Percentiles rank a stretch among this genome's conserved stretches.
These are phyloP conservation scores for Oncorhynchus tshawytscha DNA, from an alignment of 2,113 vertebrate genomes.

Conservation along the genomic window DNA sequence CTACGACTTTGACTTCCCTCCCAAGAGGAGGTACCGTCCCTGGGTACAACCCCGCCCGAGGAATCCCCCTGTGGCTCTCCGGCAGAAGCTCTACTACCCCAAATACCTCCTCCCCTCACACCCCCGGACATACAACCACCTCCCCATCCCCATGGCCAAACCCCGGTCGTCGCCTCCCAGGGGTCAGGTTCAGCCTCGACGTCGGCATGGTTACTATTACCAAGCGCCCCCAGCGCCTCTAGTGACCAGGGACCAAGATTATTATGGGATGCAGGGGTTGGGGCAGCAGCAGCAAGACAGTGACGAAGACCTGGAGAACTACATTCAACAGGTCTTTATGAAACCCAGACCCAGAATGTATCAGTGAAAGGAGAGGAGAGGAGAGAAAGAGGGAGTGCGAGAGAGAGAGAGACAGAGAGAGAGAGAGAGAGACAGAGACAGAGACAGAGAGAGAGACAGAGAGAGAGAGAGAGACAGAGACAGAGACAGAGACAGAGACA, in stretches of 20 bases:
- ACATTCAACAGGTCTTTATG: conserved; percentile 79
- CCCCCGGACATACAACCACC: conserved; percentile 67
- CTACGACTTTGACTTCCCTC: conserved; percentile 51
- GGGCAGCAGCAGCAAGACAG: conserved; percentile 34
- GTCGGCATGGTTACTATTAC: conserved; percentile 62
- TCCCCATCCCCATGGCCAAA: conserved; percentile 45
- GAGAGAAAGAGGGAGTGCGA: no score
- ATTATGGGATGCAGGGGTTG: conserved; percentile 24
- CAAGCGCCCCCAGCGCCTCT: conserved; percentile 39
- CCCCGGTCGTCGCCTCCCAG: conserved; percentile 39
- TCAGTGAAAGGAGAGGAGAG: conserved; percentile 53
- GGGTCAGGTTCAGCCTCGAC: conserved; percentile 39
- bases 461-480: not conserved
- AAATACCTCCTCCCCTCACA: conserved; percentile 50
- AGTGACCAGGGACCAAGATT: conserved; percentile 48
- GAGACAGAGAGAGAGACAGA: not conserved
- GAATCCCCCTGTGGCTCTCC: conserved; percentile 43
- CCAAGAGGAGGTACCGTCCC: conserved; percentile 61
- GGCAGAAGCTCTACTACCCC: conserved; percentile 59
- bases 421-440: not conserved
- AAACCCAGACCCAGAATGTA: conserved; percentile 61
- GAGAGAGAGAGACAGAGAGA: not conserved
- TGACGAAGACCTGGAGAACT: conserved; percentile 78
- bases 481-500: no score
- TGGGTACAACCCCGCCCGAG: conserved; percentile 57